Evolutionary conservation across 2,113 vertebrate species (phyloP).

Genomic region (Oceanites oceanicus): DNA sequence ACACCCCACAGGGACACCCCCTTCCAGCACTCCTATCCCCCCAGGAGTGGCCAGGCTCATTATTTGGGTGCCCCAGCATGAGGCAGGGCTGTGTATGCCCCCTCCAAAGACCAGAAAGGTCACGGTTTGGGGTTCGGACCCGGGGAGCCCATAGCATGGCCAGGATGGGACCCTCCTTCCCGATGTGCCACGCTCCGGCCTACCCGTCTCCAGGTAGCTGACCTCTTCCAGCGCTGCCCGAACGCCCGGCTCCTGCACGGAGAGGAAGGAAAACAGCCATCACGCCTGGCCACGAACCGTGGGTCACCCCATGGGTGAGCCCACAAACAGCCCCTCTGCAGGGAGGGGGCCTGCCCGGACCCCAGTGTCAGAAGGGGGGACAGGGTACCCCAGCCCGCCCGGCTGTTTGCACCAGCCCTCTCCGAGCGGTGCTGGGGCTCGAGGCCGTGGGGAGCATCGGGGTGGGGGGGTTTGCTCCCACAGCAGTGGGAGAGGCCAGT

Average conservation of each 20-base stretch:
- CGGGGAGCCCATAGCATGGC: rapidly evolving
- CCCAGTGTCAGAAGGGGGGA: background rate
- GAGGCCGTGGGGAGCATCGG: background rate
- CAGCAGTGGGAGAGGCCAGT: background rate
- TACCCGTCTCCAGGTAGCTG: background rate
- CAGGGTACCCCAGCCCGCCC: background rate
- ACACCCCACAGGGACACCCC: rapidly evolving
- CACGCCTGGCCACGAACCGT: rapidly evolving
- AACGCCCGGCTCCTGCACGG: rapidly evolving
- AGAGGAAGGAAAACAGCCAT: background rate
- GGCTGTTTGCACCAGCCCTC: background rate
- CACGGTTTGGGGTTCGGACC: rapidly evolving
- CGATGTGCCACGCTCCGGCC: rapidly evolving
- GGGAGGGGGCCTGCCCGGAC: background rate
- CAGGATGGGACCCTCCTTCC: background rate
- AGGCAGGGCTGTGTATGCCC: background rate
- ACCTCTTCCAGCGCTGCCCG: background rate
- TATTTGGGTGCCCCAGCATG: background rate
- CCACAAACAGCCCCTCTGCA: background rate
- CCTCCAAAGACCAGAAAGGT: too few relatives aligned
- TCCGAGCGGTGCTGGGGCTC: background rate
- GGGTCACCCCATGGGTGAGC: background rate
- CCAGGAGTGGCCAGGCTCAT: background rate
- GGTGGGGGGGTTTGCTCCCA: background rate
- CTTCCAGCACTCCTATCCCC: too few relatives aligned